Evolutionary conservation across 2,113 vertebrate genomes (phyloP).

Genomic region (Laticauda colubrina): DNA sequence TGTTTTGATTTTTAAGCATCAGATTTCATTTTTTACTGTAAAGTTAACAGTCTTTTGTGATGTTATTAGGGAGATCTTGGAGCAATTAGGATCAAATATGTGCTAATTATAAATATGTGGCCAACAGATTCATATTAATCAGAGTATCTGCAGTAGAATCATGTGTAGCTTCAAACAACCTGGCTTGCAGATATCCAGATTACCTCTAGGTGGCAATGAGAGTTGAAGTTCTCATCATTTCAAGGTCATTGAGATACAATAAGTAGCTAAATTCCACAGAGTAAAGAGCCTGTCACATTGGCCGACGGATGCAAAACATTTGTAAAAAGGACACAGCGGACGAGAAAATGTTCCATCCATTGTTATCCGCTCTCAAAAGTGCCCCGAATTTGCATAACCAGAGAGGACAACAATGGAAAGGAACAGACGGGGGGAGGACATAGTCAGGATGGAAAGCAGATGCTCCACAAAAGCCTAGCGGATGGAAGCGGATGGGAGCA

Average conservation of each 20-base stretch:
- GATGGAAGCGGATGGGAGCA: no score
- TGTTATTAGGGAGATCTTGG: neutral
- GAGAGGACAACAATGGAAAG: no score
- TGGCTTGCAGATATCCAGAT: neutral
- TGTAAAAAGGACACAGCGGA: no score
- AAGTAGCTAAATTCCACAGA: neutral
- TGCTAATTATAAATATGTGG: neutral
- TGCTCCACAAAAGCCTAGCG: no score
- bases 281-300: no score
- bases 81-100: neutral
- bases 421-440: no score
- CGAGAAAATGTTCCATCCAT: no score
- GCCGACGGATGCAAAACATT: no score
- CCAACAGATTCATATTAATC: neutral
- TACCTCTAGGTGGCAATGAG: neutral
- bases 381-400: no score
- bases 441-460: no score
- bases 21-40: neutral
- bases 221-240: neutral
- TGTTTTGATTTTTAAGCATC: neutral
- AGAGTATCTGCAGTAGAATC: neutral
- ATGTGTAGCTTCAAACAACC: neutral
- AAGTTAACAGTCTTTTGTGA: neutral
- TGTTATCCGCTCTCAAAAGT: no score
- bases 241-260: neutral